Percentiles rank a stretch among this genome's conserved stretches.
phyloP scores from a whole-genome alignment of 1,140 invertebrate genomes.

The Saxidomus purpurata region DNA sequence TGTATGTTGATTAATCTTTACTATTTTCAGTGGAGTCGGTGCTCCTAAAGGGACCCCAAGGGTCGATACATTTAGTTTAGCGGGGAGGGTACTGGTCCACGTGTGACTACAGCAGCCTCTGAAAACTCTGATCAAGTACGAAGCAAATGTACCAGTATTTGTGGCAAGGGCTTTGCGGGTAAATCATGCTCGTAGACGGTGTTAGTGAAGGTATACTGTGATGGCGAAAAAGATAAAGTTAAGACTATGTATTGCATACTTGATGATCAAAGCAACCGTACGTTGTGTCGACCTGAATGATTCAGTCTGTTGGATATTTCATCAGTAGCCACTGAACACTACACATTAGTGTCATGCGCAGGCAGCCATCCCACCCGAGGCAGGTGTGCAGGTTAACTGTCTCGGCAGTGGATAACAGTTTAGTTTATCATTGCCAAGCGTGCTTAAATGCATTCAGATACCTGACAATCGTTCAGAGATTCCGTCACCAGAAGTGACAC shows the following conservation, averaged over 20 bases:
- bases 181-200: constrained; percentile 69
- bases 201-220: constrained; percentile 47
- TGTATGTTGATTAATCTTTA: too few species aligned
- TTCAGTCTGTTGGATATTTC: constrained; percentile 9
- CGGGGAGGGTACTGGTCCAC: constrained; percentile 26
- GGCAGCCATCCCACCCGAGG: neutral
- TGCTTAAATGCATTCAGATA: constrained; percentile 60
- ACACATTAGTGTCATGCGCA: neutral
- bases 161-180: constrained; percentile 38
- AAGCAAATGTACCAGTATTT: constrained; percentile 63
- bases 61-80: too few species aligned
- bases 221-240: too few species aligned
- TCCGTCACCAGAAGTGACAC: constrained; percentile 33
- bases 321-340: too few species aligned
- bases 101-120: too few species aligned
- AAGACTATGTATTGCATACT: constrained; percentile 58
- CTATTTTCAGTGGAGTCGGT: too few species aligned
- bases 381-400: neutral
- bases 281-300: constrained; percentile 43
- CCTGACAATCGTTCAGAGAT: constrained; percentile 50
- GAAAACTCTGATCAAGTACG: neutral
- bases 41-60: too few species aligned
- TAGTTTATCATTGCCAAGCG: constrained; percentile 14
- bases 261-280: constrained; percentile 66
- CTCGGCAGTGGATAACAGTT: neutral